Evolutionary conservation across 2,888 invertebrate genomes (phyloP).

Genomic region (Drosophila fulvimacula): DNA sequence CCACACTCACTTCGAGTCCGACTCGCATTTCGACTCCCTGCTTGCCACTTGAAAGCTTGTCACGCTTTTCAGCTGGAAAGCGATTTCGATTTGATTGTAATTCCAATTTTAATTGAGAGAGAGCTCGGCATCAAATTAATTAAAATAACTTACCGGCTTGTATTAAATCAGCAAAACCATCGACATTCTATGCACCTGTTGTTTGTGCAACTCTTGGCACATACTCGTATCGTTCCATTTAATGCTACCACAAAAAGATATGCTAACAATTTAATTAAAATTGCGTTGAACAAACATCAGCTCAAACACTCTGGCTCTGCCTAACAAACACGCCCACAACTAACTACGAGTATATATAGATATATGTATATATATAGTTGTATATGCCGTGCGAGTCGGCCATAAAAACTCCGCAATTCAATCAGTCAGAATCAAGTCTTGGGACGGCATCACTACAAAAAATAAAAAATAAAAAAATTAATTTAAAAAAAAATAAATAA

Average conservation of each 20-base stretch:
- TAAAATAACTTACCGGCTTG: slow-evolving; percentile 64
- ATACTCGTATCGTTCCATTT: slow-evolving; percentile 61
- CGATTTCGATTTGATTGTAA: slow-evolving; percentile 60
- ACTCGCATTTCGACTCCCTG: not conserved
- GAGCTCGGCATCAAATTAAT: slow-evolving; percentile 62
- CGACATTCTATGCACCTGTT: slow-evolving; percentile 38
- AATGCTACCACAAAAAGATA: slow-evolving; percentile 45
- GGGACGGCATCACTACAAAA: slow-evolving; percentile 23
- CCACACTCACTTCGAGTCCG: no score
- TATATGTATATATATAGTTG: no score
- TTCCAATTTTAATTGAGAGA: slow-evolving; percentile 52
- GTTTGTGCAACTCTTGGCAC: slow-evolving; percentile 41
- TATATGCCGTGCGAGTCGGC: slow-evolving; percentile 19
- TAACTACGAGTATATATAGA: not conserved
- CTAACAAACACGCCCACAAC: not conserved
- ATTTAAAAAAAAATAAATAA: no score
- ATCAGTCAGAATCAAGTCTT: slow-evolving; percentile 41
- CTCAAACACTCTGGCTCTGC: slow-evolving; percentile 16
- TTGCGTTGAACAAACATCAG: slow-evolving; percentile 31
- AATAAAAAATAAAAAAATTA: no score
- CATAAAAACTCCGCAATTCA: slow-evolving; percentile 23
- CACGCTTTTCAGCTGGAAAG: slow-evolving; percentile 30
- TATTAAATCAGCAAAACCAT: slow-evolving; percentile 22
- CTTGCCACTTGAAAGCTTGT: slow-evolving; percentile 10
- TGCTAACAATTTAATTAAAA: slow-evolving; percentile 75